Conservation (phyloP, 1,140 invertebrate genomes). For the Zaprionus gabonicus region DNA sequence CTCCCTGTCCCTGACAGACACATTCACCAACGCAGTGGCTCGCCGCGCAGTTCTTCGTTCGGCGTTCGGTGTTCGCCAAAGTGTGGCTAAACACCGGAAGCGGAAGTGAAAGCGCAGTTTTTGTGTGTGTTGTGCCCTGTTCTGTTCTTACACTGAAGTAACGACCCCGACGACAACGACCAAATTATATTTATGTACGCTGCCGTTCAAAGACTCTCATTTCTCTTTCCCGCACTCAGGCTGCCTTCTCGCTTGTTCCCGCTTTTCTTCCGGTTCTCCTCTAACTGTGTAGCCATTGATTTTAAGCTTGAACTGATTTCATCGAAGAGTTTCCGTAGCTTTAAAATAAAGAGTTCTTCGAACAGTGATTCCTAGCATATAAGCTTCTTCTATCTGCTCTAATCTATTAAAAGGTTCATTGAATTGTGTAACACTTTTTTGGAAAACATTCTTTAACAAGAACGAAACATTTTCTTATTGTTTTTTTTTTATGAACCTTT, state of each 20-base stretch:
- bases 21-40: conserved; percentile 17
- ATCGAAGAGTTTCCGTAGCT: neutral
- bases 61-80: conserved; percentile 33
- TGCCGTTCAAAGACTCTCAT: conserved; percentile 8
- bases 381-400: too few relatives aligned
- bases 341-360: neutral
- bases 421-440: too few relatives aligned
- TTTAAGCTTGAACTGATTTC: neutral
- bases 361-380: too few relatives aligned
- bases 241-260: too few relatives aligned
- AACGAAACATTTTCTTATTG: neutral
- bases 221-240: neutral
- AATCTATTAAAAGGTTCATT: too few relatives aligned
- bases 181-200: conserved; percentile 58
- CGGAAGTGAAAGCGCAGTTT: conserved; percentile 72
- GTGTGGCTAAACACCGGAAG: conserved; percentile 68
- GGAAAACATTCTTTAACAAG: too few relatives aligned
- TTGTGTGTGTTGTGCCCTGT: conserved; percentile 39
- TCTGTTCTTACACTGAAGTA: conserved; percentile 37
- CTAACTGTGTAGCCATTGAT: conserved; percentile 25
- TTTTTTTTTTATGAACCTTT: neutral
- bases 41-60: neutral
- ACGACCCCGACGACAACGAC: conserved; percentile 49
- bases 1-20: conserved; percentile 42
- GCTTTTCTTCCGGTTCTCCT: neutral